Base-by-base conservation (phyloP, 2,113 vertebrate genomes). In the Regulus satrapa region DNA sequence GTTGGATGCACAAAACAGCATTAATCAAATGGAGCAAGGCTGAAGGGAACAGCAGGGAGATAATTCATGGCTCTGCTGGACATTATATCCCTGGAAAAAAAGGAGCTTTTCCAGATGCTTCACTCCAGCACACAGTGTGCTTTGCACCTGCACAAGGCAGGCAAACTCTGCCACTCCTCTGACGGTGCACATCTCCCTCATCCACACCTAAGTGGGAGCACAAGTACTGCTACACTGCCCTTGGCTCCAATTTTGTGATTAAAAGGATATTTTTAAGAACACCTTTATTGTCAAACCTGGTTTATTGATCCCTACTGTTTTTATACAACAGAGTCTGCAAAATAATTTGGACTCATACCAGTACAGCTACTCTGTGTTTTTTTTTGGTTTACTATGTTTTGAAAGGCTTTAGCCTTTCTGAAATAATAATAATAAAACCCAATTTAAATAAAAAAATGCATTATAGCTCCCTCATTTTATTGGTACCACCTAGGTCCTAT, bases 161-260 rank as follows among this genome's bases (percentile, higher is more conserved):
- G 13, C 77, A 36, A 48, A 45, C 4, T 20, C 52, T 61, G 19
- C 40, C 24, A 20, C 25, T 61, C 49, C 43, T 45, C 34, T 45
- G 55, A 56, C 8, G 18, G 18, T 1, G 8, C n/a, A 46, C 38
- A 25, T 19, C 26, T 20, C 19, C 21, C 36, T 48, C 0, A 0
- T 7, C 52, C 36, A 75, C n/a, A 56, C 6, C 18, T 4, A 31
- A 43, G 14, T 16, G 3, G 11, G 14, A 72, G 20, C 19, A 32
- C 1, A 31, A 64, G 19, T 43, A 32, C 59, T 84, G 73, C 21
- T 66, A 55, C 5, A 4, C 5, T 31, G 46, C 38, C 36, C 40
- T 61, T 25, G 2, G 0, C 12, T 28, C 54, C 4, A 54, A 43
- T 43, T n/a, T 43, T 20, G 25, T 12, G 15, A 41, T 54, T 34